Conservation (phyloP, 2,888 invertebrate species). For the Stenichneumon culpator region DNA sequence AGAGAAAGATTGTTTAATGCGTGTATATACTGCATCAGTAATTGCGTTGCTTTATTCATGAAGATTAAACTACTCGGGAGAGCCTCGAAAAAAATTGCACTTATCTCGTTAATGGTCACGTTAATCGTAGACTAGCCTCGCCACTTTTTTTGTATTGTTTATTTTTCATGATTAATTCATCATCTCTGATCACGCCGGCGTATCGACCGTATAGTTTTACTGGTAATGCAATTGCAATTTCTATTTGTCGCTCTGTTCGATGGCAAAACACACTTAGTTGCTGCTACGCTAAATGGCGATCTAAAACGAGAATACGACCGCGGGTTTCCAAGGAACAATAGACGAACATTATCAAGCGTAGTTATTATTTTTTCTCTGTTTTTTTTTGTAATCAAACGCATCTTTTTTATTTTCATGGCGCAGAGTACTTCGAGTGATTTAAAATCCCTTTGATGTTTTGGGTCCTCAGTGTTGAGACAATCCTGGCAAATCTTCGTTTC, state of each 20-base stretch:
- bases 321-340: not conserved
- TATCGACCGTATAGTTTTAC: not conserved
- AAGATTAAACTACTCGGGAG: not conserved
- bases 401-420: not conserved
- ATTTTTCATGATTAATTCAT: slow-evolving; percentile 17
- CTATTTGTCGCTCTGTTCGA: not conserved
- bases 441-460: not conserved
- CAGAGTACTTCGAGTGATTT: not conserved
- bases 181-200: not conserved
- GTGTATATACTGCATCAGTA: not conserved
- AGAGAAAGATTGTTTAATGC: not conserved
- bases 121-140: not conserved
- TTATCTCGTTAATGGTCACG: not conserved
- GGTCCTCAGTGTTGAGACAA: not conserved
- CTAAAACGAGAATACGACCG: not conserved
- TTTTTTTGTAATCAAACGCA: not conserved
- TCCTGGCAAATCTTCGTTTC: not conserved
- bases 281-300: not conserved
- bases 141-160: not conserved
- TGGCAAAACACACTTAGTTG: not conserved
- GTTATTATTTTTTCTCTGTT: not conserved
- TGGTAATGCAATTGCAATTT: not conserved
- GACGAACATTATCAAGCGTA: not conserved
- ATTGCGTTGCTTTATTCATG: not conserved
- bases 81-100: not conserved